A percentile compares a stretch with the other conserved stretches of the same genome.
Evolutionary conservation across 92 coral and sea anemone genomes (phyloP).

Genomic region (Zoanthus sansibaricus): DNA sequence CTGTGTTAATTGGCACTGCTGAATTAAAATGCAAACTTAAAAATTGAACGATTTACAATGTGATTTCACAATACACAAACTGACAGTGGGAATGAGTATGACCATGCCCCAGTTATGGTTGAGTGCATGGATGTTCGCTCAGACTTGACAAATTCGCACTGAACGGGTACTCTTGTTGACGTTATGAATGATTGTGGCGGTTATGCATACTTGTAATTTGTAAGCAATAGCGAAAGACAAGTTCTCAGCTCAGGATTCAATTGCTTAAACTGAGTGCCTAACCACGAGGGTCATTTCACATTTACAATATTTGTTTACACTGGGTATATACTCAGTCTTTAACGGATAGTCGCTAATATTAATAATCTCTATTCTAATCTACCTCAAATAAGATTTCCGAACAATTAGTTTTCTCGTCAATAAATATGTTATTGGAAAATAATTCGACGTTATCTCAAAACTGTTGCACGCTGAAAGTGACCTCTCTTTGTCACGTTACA

Average conservation of each 20-base stretch:
- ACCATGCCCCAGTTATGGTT: slow-evolving; percentile 13
- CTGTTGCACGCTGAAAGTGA: slow-evolving; percentile 16
- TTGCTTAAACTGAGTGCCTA: too few species aligned
- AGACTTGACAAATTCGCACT: slow-evolving; percentile 2
- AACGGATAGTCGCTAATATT: too few species aligned
- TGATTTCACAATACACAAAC: background rate
- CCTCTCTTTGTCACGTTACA: slow-evolving; percentile 22
- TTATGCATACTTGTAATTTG: too few species aligned
- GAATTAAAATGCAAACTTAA: background rate
- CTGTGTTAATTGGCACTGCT: background rate
- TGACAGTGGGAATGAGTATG: background rate
- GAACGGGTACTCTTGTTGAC: background rate
- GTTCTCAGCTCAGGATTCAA: background rate
- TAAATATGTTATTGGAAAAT: background rate
- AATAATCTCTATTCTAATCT: background rate
- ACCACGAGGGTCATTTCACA: too few species aligned
- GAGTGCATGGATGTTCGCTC: slow-evolving; percentile 2
- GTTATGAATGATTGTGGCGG: too few species aligned
- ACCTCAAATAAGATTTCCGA: background rate
- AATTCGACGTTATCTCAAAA: background rate
- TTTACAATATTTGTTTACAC: too few species aligned
- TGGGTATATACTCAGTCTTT: too few species aligned
- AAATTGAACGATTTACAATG: slow-evolving; percentile 3
- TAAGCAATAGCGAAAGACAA: background rate
- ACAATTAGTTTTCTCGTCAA: background rate